These are phyloP conservation scores for Hylyphantes graminicola DNA, from an alignment of 1,140 invertebrate species.

Conservation along the genomic window DNA sequence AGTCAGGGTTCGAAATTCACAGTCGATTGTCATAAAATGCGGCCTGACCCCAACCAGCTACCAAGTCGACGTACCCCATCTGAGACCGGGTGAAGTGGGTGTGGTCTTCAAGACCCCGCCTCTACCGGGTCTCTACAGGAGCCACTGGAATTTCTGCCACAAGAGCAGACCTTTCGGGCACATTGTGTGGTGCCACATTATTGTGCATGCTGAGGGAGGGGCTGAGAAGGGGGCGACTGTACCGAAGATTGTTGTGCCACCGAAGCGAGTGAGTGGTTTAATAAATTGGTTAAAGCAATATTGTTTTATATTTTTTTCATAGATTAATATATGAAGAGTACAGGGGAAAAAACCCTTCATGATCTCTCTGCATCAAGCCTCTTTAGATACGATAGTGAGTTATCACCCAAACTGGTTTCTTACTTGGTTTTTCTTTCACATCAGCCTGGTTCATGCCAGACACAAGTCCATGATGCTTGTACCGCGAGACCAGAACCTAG, in stretches of 20 bases:
- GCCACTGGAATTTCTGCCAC: conserved; percentile 67
- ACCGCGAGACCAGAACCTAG: too few relatives aligned
- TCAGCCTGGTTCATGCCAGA: too few relatives aligned
- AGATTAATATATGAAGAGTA: too few relatives aligned
- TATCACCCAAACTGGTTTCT: too few relatives aligned
- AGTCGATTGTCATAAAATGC: conserved; percentile 31
- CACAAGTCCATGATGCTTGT: too few relatives aligned
- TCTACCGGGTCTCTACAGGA: conserved; percentile 66
- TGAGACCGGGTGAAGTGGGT: conserved; percentile 66
- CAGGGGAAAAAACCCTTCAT: too few relatives aligned
- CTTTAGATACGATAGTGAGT: too few relatives aligned
- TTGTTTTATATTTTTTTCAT: too few relatives aligned
- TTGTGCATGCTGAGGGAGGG: conserved; percentile 50
- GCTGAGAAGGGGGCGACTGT: background rate
- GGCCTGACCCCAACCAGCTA: conserved; percentile 12
- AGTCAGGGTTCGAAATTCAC: too few relatives aligned
- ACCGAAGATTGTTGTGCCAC: background rate
- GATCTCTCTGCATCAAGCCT: too few relatives aligned
- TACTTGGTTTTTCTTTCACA: too few relatives aligned
- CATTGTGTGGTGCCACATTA: conserved; percentile 67
- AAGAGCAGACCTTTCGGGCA: conserved; percentile 66
- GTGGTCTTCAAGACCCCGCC: conserved; percentile 64
- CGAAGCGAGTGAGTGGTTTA: conserved; percentile 3
- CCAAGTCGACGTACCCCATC: conserved; percentile 55
- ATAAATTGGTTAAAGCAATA: background rate